Conservation (phyloP, 2,888 invertebrate species). For the Gisinianus flammeolus region DNA sequence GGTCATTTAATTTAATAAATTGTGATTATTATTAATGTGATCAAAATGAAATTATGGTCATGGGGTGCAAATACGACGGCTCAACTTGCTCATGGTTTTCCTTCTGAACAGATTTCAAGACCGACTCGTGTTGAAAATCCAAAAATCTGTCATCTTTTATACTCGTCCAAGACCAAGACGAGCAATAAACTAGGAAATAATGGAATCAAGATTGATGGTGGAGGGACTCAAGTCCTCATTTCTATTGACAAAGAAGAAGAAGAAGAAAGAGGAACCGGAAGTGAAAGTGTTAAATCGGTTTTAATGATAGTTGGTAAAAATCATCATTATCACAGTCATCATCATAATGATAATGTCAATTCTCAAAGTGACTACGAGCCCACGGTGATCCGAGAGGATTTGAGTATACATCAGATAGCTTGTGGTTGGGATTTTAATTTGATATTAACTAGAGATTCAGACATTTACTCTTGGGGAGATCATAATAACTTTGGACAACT, state of each 20-base stretch:
- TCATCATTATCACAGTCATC: background rate
- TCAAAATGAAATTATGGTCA: slow-evolving; percentile 53
- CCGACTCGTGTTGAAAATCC: slow-evolving; percentile 45
- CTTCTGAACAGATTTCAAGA: slow-evolving; percentile 51
- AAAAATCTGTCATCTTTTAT: slow-evolving; percentile 1
- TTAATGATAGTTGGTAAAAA: background rate
- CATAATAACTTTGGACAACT: slow-evolving; percentile 35
- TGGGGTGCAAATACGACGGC: slow-evolving; percentile 56
- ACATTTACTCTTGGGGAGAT: slow-evolving; percentile 15
- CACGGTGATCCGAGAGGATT: background rate
- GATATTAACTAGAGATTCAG: background rate
- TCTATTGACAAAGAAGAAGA: slow-evolving; percentile 21
- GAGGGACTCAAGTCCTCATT: slow-evolving; percentile 46
- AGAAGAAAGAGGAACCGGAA: too few species aligned
- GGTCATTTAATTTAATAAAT: too few species aligned
- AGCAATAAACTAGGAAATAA: background rate
- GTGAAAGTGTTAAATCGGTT: background rate
- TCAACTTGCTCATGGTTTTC: slow-evolving; percentile 52
- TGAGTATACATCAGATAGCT: background rate
- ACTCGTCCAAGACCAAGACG: background rate
- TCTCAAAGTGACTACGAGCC: background rate
- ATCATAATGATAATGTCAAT: background rate
- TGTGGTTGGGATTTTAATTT: slow-evolving; percentile 41
- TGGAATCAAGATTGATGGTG: slow-evolving; percentile 43
- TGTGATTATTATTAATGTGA: too few species aligned